Percentiles rank a stretch among this genome's conserved stretches.
These are phyloP conservation scores for Dryobates pubescens DNA, from an alignment of 2,797 vertebrate genomes.

Conservation along the genomic window DNA sequence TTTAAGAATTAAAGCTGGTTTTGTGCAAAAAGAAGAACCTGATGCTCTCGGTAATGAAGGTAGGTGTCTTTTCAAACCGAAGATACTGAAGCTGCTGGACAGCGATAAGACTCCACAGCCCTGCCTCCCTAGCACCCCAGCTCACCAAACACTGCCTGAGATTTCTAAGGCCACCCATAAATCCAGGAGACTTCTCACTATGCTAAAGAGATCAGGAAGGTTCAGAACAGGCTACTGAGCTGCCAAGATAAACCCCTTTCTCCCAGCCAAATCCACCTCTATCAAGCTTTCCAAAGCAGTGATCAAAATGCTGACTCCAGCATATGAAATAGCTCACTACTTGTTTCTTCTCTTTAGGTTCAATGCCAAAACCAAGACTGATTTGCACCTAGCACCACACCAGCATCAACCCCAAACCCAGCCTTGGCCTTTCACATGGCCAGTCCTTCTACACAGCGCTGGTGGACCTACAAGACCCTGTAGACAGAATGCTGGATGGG, in stretches of 20 bases:
- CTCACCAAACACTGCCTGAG: background rate
- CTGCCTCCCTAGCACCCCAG: background rate
- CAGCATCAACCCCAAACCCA: background rate
- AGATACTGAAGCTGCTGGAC: conserved; percentile 10
- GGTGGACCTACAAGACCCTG: background rate
- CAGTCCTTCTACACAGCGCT: background rate
- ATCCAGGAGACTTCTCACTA: conserved; percentile 19
- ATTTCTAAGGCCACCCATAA: conserved; percentile 27
- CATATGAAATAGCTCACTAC: background rate
- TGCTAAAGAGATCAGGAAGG: background rate
- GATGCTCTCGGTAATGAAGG: background rate
- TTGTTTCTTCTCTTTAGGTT: background rate
- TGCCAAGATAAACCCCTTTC: conserved; percentile 24
- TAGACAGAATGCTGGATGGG: background rate
- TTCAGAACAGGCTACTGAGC: background rate
- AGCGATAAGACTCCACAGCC: background rate
- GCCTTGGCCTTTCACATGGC: background rate
- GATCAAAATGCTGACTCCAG: background rate
- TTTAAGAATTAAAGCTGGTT: background rate
- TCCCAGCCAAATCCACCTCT: conserved; percentile 18
- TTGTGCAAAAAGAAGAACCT: background rate
- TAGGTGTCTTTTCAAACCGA: background rate
- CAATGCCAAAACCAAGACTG: background rate
- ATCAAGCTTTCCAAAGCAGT: background rate
- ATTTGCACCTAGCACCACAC: background rate